phyloP scores from a whole-genome alignment of 2,888 invertebrate genomes.

The Proisotoma minuta region DNA sequence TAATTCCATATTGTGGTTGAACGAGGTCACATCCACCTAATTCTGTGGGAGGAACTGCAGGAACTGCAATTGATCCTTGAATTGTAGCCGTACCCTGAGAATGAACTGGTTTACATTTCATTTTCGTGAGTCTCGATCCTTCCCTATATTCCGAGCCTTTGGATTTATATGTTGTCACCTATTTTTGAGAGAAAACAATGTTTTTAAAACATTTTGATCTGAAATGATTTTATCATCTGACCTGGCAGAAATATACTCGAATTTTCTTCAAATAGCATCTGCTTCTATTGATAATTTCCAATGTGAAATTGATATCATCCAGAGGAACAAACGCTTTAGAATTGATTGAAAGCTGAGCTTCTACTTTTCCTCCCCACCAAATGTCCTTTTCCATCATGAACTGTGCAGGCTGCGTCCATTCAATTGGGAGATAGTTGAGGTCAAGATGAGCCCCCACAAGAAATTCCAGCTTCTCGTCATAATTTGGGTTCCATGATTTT shows the following conservation, averaged over 20 bases:
- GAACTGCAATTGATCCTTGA: slow-evolving; percentile 27
- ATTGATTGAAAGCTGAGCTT: slow-evolving; percentile 18
- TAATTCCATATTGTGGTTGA: slow-evolving; percentile 29
- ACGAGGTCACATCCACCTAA: slow-evolving; percentile 27
- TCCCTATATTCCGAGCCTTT: slow-evolving; percentile 25
- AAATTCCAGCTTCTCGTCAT: slow-evolving; percentile 18
- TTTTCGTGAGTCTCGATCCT: slow-evolving; percentile 21
- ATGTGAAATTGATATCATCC: slow-evolving; percentile 24
- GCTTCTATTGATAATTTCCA: slow-evolving; percentile 29
- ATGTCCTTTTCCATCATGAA: slow-evolving; percentile 28
- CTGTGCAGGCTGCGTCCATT: slow-evolving; percentile 19
- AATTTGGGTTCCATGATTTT: slow-evolving; percentile 29
- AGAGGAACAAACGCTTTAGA: slow-evolving; percentile 25
- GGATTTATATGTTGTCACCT: slow-evolving; percentile 33
- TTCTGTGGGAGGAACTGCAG: slow-evolving; percentile 30
- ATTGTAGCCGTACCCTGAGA: slow-evolving; percentile 16
- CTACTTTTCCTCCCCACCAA: slow-evolving; percentile 25
- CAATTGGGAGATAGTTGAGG: slow-evolving; percentile 17
- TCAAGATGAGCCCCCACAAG: slow-evolving; percentile 24
- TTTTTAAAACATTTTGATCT: background rate
- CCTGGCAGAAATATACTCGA: slow-evolving; percentile 28
- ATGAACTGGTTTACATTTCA: slow-evolving; percentile 26
- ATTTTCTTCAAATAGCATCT: slow-evolving; percentile 28
- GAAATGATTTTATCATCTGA: background rate
- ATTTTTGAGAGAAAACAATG: background rate